Evolutionary conservation across 2,113 vertebrate genomes (phyloP).

Genomic region (Pseudorasbora parva): DNA sequence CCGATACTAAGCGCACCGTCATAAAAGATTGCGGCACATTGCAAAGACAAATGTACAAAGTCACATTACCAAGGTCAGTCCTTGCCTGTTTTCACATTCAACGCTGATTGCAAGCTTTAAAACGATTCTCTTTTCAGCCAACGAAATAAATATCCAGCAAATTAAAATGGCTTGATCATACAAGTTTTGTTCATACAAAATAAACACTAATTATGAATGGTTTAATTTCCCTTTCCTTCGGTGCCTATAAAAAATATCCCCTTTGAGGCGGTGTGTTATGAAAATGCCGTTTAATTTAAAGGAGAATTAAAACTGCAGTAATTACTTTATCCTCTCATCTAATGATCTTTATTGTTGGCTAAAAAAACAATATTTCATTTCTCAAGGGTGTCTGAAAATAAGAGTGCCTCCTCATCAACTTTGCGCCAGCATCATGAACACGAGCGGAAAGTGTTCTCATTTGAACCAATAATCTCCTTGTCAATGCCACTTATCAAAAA

Average conservation of each 20-base stretch:
- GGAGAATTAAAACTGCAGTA: slow-evolving; percentile 75
- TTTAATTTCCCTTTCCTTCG: slow-evolving; percentile 56
- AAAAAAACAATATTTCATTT: slow-evolving; percentile 73
- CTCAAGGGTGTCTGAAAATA: slow-evolving; percentile 73
- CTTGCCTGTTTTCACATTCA: neutral
- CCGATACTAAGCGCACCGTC: neutral
- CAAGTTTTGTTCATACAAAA: slow-evolving; percentile 56
- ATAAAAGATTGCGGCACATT: neutral
- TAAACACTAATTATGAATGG: slow-evolving; percentile 72
- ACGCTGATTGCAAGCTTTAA: neutral
- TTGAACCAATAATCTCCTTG: slow-evolving; percentile 77
- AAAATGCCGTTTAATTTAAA: slow-evolving; percentile 75
- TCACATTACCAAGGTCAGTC: neutral
- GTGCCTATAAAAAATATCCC: slow-evolving; percentile 67
- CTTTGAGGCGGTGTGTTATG: slow-evolving; percentile 70
- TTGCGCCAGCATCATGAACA: slow-evolving; percentile 44
- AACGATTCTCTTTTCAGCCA: neutral
- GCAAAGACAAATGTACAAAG: neutral
- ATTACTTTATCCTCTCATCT: slow-evolving; percentile 75
- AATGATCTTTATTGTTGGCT: slow-evolving; percentile 75
- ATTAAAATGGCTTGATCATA: slow-evolving; percentile 25
- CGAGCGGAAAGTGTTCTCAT: slow-evolving; percentile 66
- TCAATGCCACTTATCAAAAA: slow-evolving; percentile 77
- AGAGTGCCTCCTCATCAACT: slow-evolving; percentile 59
- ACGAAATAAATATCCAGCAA: slow-evolving; percentile 32